Base-by-base conservation (phyloP, 2,888 invertebrate species). In the Cheilosia urbana region DNA sequence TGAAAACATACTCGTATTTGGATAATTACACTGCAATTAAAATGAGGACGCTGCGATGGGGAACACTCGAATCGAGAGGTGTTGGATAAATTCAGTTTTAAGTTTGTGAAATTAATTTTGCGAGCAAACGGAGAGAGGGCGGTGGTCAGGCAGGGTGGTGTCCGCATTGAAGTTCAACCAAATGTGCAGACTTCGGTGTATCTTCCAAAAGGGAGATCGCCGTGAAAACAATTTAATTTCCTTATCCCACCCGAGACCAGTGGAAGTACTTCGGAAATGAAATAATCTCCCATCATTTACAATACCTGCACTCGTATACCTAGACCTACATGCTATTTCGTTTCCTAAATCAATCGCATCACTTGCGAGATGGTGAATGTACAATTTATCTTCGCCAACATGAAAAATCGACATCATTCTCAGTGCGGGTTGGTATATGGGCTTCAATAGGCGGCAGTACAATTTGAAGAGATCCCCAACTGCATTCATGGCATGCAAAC, bases 381-480 rank as follows among this genome's bases (percentile, higher is more conserved):
- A 76, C 62, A 58, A 81, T 77, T 66, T 63, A 85, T 81, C 84
- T 71, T 85, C 53, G 27, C 7, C 78, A 30, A 76, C 65, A 81
- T 85, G 76, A 81, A 81, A 81, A 85, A 81, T 85, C 68, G 68
- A 49, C 37, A 81, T 57, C 47, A 53, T 63, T 63, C 58, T 40
- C 47, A 24, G 30, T 27, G 30, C 30, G 30, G 49, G 51, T 24
- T 9, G 49, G 51, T 24, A 24, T 27, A 69, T 65, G 49, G 58
- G 62, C 66, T 72, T 45, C 21, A 58, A 83, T 65, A 66, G 75
- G 75, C 55, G 69, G 37, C 27, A 57, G 58, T 37, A 24, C 47
- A 21, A 73, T 55, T 68, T 71, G 30, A 49, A 21, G 24, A 65
- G 30, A 15, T 7, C 37, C 37, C 37, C 37, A 73, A 49, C 82